Base-by-base conservation (phyloP, 2,797 vertebrate genomes). In the Artibeus jamaicensis region DNA sequence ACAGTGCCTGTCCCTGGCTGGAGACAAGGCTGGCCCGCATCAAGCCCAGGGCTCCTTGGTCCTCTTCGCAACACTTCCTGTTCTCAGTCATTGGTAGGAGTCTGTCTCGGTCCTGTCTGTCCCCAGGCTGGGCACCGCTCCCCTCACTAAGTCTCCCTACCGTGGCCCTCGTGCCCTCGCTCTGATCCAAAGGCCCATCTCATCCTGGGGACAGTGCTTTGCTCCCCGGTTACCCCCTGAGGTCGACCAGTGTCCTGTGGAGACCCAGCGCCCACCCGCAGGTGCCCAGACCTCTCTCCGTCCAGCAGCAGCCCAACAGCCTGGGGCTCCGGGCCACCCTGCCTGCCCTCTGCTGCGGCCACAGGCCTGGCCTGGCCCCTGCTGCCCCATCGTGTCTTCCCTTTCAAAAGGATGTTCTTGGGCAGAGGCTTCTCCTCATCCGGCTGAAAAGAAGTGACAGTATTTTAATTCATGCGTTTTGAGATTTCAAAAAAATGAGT, bases 401-500 rank as follows among this genome's bases (percentile, higher is more conserved):
- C 39, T 6, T 34, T 67, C 22, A 8, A 10, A 29, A 19, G 29
- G 37, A 62, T n/a, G 57, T 7, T 7, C 14, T 71, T 29, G 48
- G 85, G 48, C 76, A n/a, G n/a, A 84, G n/a, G n/a, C 42, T 84
- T 91, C 57, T 78, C 48, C 48, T 68, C 34, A 7, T 44, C 44
- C 4, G 21, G 32, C 85, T 79, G 76, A 93, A 91, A 90, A 73
- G 18, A 86, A 85, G 32, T 34, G 46, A 91, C 79, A 92, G 67
- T 74, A 62, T 81, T 92, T 34, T 44, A 70, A 92, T 39, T 68
- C 37, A 65, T 34, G 57, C 4, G 26, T 22, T 34, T 50, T 83
- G 62, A 24, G 55, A 76, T 86, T 70, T 44, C 10, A 76, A 87
- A 78, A 73, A 44, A 37, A 39, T 26, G 12, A 32, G n/a, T 37